A percentile compares a stretch with the other conserved stretches of the same genome.
Conservation (phyloP, 2,113 vertebrate species). For the Erinaceus europaeus region DNA sequence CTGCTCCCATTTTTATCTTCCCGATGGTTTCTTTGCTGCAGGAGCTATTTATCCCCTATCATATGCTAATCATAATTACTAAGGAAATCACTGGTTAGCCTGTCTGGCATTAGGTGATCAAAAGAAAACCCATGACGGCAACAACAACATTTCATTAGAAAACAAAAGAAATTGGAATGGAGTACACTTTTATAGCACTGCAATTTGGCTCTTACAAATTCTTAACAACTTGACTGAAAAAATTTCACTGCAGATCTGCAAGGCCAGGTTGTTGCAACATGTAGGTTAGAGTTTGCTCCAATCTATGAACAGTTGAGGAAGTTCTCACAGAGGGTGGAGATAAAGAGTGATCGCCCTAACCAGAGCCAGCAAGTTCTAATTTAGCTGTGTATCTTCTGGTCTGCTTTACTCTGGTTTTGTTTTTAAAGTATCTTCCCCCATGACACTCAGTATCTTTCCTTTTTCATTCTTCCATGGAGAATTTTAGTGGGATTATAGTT, state of each 20-base stretch:
- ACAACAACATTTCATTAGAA: slow-evolving; percentile 62
- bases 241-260: not conserved
- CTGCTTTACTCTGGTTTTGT: not conserved
- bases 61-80: slow-evolving; percentile 72
- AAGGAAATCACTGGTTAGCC: slow-evolving; percentile 64
- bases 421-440: not conserved
- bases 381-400: not conserved
- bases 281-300: not conserved
- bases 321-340: not conserved
- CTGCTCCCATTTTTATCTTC: slow-evolving; percentile 67
- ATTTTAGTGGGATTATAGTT: slow-evolving; percentile 38
- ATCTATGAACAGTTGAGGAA: not conserved
- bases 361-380: not conserved
- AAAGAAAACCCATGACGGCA: slow-evolving; percentile 48
- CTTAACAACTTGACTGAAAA: slow-evolving; percentile 56
- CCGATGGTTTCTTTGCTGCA: slow-evolving; percentile 64
- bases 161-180: slow-evolving; percentile 47
- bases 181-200: slow-evolving; percentile 48
- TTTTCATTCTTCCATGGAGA: not conserved
- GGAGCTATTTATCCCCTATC: slow-evolving; percentile 69
- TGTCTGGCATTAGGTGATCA: slow-evolving; percentile 47
- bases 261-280: not conserved
- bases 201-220: slow-evolving; percentile 54
- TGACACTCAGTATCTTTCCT: not conserved
- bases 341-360: not conserved